Conservation (phyloP, 1,140 invertebrate species). For the Tigriopus japonicus region DNA sequence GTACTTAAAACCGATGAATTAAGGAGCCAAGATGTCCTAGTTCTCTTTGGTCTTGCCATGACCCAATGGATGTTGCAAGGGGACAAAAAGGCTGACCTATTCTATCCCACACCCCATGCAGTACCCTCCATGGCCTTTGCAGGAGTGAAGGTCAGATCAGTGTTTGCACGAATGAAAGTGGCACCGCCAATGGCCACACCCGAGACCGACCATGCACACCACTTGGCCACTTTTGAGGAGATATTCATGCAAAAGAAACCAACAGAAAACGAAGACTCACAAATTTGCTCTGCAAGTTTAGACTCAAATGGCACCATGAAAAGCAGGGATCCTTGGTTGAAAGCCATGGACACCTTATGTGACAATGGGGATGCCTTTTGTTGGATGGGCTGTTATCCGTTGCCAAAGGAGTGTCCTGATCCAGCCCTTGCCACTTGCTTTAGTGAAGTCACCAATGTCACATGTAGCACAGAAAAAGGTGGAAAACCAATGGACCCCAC, state of each 20-base stretch:
- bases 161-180: constrained; percentile 9
- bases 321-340: background rate
- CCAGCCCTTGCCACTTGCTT: background rate
- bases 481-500: background rate
- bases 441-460: constrained; percentile 1
- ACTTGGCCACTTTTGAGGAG: too few relatives aligned
- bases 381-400: constrained; percentile 7
- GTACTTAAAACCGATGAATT: background rate
- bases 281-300: too few relatives aligned
- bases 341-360: background rate
- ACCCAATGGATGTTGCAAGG: constrained; percentile 1
- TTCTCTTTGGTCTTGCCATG: background rate
- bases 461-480: background rate
- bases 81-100: background rate
- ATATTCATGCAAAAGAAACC: too few relatives aligned
- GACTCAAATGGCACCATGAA: too few relatives aligned
- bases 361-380: constrained; percentile 3
- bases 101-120: background rate
- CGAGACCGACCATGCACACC: too few relatives aligned
- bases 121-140: background rate
- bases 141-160: background rate
- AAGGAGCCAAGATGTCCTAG: background rate
- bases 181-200: background rate
- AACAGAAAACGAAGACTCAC: too few relatives aligned
- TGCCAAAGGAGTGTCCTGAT: background rate